These are phyloP conservation scores for Ambastaia sidthimunki DNA, from an alignment of 2,797 vertebrate species.

Conservation along the genomic window DNA sequence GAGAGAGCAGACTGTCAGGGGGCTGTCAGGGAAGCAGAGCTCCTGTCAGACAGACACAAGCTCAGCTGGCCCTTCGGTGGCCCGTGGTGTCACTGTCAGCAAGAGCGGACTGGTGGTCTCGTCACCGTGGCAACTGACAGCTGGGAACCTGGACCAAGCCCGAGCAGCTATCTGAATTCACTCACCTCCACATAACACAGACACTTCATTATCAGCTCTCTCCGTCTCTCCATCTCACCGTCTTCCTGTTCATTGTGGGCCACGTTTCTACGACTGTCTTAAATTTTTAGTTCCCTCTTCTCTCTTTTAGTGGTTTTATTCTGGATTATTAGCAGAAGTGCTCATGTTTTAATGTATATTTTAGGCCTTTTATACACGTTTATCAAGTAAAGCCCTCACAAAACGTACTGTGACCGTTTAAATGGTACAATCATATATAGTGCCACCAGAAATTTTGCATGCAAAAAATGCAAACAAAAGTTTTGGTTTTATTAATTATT, in stretches of 20 bases:
- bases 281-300: not conserved
- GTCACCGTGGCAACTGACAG: conserved; percentile 55
- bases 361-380: too few relatives aligned
- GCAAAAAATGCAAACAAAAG: too few relatives aligned
- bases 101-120: conserved; percentile 48
- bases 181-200: conserved; percentile 44
- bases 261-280: conserved; percentile 12
- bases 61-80: conserved; percentile 52
- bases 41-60: conserved; percentile 51
- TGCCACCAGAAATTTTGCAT: too few relatives aligned
- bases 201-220: conserved; percentile 41
- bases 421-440: too few relatives aligned
- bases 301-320: not conserved
- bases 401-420: not conserved
- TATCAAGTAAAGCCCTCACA: not conserved
- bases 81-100: conserved; percentile 63
- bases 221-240: conserved; percentile 7
- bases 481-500: not conserved
- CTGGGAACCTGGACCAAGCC: conserved; percentile 38
- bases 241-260: not conserved
- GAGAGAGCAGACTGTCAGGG: conserved; percentile 43
- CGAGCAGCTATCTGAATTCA: conserved; percentile 52
- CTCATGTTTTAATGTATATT: too few relatives aligned
- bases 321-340: not conserved
- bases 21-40: conserved; percentile 51